Evolutionary conservation across 1,140 invertebrate genomes (phyloP), one percentile per base, ranked within the genome.

Genomic region (Gonatopus flavifemur): DNA sequence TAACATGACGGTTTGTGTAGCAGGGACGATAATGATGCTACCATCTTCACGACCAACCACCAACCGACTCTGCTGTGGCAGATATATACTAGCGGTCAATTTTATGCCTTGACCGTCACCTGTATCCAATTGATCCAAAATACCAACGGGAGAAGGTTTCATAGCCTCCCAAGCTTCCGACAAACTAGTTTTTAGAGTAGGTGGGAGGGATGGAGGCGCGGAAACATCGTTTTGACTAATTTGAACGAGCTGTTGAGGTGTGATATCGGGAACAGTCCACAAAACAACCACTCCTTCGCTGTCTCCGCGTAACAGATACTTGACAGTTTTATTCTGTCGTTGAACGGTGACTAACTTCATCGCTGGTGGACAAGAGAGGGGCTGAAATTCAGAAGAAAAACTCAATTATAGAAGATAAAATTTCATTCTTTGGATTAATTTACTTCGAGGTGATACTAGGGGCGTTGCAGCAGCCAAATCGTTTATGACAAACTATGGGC

Each of bases 41-140:
- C 97, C 97, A 75, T 99, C 95, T 70, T 96, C 91, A 24, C 96
- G 81, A 3, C 97, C 97, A 56, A 96, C 91, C 3, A 98, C 94
- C 28, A 99, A 72, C 19, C 93, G 86, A 65, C 94, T 95, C 68
- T 98, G 94, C 22, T 90, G 86, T 6, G 96, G 87, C 18, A 98
- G 80, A 75, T 96, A 98, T 50, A 98, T 92, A 46, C 91, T 94
- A 8, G 93, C 88, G 0, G 93, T 95, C 31, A 96, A 79, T 64
- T 91, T 91, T 7, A 92, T 84, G 52, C 83, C 82, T 70, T 80
- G 53, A 39, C 83, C 83, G 3, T 85, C 85, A 0, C 83, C 82
- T 38, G 81, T 79, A 55, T 93, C 89, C 61, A 97, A 75, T 62
- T 94, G 91, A 80, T 96, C 93, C 33, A 96, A 75, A 58, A 96